phyloP scores from a whole-genome alignment of 1,140 invertebrate genomes.

The Anastrepha ludens region DNA sequence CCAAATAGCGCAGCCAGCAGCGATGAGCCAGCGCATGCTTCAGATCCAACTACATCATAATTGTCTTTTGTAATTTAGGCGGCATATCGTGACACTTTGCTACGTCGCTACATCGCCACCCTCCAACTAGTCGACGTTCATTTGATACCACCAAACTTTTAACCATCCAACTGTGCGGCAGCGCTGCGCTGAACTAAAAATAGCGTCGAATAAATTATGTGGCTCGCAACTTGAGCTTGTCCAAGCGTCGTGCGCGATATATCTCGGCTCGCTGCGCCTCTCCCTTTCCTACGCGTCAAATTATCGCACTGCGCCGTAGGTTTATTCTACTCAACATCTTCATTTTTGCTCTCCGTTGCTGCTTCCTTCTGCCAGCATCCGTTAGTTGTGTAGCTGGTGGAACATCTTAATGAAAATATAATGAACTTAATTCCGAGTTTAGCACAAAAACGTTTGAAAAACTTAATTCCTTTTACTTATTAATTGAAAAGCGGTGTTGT shows the following conservation, averaged over 20 bases:
- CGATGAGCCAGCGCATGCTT: neutral
- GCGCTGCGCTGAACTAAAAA: neutral
- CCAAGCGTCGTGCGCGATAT: neutral
- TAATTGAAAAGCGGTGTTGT: neutral
- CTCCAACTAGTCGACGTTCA: neutral
- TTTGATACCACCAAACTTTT: neutral
- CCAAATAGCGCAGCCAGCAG: neutral
- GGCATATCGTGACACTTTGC: neutral
- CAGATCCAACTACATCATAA: neutral
- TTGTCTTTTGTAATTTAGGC: neutral
- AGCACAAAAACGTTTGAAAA: neutral
- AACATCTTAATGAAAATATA: constrained; percentile 23
- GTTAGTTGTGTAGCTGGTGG: neutral
- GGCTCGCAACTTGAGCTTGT: constrained; percentile 4
- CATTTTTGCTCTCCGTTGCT: neutral
- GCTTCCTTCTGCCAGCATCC: neutral
- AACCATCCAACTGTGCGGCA: constrained; percentile 4
- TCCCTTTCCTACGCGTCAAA: neutral
- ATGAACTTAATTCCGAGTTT: constrained; percentile 34
- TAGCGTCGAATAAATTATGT: constrained; percentile 34
- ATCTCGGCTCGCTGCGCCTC: neutral
- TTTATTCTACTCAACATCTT: neutral
- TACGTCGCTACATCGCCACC: neutral
- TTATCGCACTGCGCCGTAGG: neutral
- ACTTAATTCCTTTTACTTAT: neutral